These are phyloP conservation scores for Tipula confusa DNA, from an alignment of 2,888 invertebrate genomes.

Conservation along the genomic window DNA sequence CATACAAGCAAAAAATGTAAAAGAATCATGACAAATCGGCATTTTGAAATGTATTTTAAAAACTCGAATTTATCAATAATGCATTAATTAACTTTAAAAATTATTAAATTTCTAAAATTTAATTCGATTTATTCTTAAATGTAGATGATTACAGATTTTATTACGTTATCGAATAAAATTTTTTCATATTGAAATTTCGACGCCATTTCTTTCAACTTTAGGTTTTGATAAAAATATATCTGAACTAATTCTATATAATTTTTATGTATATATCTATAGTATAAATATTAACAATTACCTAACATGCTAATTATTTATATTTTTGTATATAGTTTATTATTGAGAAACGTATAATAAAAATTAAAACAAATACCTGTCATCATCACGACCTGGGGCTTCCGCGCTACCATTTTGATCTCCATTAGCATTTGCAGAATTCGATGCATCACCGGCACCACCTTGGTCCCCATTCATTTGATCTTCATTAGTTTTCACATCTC, in stretches of 20 bases:
- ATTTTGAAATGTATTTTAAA: constrained; percentile 15
- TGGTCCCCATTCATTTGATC: constrained; percentile 55
- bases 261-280: neutral
- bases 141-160: constrained; percentile 30
- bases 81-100: constrained; percentile 20
- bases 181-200: neutral
- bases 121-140: neutral
- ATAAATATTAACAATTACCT: neutral
- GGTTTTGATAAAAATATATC: constrained; percentile 30
- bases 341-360: neutral
- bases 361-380: constrained; percentile 61
- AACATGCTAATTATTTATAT: constrained; percentile 28
- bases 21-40: constrained; percentile 21
- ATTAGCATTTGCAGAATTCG: constrained; percentile 52
- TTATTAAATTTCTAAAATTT: constrained; percentile 8
- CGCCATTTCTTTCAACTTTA: constrained; percentile 26
- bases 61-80: constrained; percentile 26
- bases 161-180: constrained; percentile 26
- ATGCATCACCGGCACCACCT: constrained; percentile 44
- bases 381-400: constrained; percentile 73
- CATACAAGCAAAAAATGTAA: neutral
- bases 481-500: constrained; percentile 67
- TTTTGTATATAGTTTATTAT: neutral
- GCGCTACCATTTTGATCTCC: constrained; percentile 58
- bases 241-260: constrained; percentile 26